Base-by-base conservation (phyloP, 2,113 vertebrate species). In the Tamias sibiricus region DNA sequence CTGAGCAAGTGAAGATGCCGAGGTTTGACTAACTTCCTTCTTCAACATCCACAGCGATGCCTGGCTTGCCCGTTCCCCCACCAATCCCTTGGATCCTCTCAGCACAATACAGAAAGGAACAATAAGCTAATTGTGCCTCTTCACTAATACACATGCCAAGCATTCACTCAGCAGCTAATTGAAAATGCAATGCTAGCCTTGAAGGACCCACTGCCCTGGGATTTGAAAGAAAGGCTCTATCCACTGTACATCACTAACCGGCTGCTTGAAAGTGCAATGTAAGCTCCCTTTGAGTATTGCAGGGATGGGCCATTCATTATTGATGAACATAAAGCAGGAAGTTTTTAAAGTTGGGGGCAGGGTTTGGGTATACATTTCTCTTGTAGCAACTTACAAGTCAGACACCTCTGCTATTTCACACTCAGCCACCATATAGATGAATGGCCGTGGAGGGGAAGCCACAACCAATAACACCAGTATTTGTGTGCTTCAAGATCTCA, bases 261-360 rank as follows among this genome's bases (percentile, higher is more conserved):
- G 97, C 98, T 98, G 98, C 98, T 98, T 97, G 98, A 98, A 99
- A 99, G 98, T 99, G 99, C 99, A 99, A 98, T 98, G 98, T 98
- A 99, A 99, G 98, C 99, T 98, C 98, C 98, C 99, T 98, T 94
- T 87, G 98, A 99, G 99, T 97, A 98, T 98, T 98, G 98, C 98
- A 97, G 93, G 99, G 98, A 98, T 99, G 99, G 98, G 91, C 96
- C 98, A 97, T 99, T 98, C 98, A 99, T 99, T 99, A 99, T 99
- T 99, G 98, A 99, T 99, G 98, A 98, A 94, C 97, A 97, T 95
- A 98, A 98, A 98, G 98, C 98, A 99, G 98, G 98, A 99, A 98
- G 98, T 98, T 98, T 98, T 98, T 87, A 97, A 98, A 98, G 97
- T 83, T 95, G 95, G 97, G 95, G 98, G 98, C 47, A 97, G 97